Conservation (phyloP, 1,140 invertebrate genomes). For the Ceratosolen fusciceps region DNA sequence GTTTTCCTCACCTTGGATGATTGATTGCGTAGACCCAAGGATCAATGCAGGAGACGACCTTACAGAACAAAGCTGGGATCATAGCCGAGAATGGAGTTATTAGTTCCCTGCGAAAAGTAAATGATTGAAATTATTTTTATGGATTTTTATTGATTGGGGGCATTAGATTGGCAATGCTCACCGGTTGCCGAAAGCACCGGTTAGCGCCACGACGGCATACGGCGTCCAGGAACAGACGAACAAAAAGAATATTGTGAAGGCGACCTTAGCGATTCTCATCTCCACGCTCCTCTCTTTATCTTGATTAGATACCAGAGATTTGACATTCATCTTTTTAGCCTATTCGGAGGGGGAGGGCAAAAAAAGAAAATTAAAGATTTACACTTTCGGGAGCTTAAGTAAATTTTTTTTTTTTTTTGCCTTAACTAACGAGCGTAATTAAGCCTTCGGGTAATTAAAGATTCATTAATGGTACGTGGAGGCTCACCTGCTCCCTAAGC, state of each 20-base stretch:
- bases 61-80: conserved; percentile 81
- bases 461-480: neutral
- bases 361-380: neutral
- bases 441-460: neutral
- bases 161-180: conserved; percentile 55
- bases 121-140: neutral
- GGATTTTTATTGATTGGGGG: neutral
- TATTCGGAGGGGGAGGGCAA: conserved; percentile 54
- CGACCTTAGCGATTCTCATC: conserved; percentile 82
- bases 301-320: conserved; percentile 80
- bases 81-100: conserved; percentile 81
- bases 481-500: conserved; percentile 76
- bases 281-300: conserved; percentile 79
- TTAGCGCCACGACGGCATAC: conserved; percentile 80
- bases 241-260: conserved; percentile 82
- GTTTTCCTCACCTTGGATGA: conserved; percentile 77
- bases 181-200: conserved; percentile 82
- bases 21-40: conserved; percentile 86
- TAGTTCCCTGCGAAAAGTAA: conserved; percentile 65
- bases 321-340: conserved; percentile 88
- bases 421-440: too few species aligned
- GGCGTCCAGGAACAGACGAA: conserved; percentile 84
- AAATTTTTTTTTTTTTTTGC: too few species aligned
- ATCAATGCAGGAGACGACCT: conserved; percentile 83
- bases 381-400: too few species aligned